Conservation (phyloP, 2,888 invertebrate species). For the Nymphalis urticae region DNA sequence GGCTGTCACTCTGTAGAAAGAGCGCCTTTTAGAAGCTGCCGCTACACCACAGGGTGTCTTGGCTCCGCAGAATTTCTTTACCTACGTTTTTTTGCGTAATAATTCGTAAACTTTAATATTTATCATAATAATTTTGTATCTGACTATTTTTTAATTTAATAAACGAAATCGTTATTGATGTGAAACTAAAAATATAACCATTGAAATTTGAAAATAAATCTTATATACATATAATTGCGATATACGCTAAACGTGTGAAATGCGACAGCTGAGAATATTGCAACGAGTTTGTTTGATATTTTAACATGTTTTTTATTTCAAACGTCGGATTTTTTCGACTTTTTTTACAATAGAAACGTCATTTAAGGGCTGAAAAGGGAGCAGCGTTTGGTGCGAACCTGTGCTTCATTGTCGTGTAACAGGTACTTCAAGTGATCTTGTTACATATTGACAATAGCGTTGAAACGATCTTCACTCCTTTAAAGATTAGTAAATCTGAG, state of each 20-base stretch:
- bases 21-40: constrained; percentile 63
- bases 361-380: constrained; percentile 48
- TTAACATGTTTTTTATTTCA: constrained; percentile 15
- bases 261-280: constrained; percentile 27
- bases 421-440: constrained; percentile 73
- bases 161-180: neutral
- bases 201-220: too few relatives aligned
- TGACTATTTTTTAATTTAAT: neutral
- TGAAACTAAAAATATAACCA: neutral
- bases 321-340: constrained; percentile 11
- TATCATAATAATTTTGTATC: constrained; percentile 13
- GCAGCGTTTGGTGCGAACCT: constrained; percentile 58
- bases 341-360: constrained; percentile 26
- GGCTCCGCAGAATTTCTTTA: constrained; percentile 67
- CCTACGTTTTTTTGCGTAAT: constrained; percentile 53
- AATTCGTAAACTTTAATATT: constrained; percentile 35
- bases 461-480: constrained; percentile 66
- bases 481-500: constrained; percentile 50
- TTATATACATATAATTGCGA: neutral
- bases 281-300: constrained; percentile 10
- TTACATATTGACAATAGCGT: constrained; percentile 67
- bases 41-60: constrained; percentile 69
- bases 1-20: constrained; percentile 71
- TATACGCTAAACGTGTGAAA: constrained; percentile 29
- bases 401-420: constrained; percentile 59